Conservation (phyloP, 2,797 vertebrate genomes). For the Menidia menidia region DNA sequence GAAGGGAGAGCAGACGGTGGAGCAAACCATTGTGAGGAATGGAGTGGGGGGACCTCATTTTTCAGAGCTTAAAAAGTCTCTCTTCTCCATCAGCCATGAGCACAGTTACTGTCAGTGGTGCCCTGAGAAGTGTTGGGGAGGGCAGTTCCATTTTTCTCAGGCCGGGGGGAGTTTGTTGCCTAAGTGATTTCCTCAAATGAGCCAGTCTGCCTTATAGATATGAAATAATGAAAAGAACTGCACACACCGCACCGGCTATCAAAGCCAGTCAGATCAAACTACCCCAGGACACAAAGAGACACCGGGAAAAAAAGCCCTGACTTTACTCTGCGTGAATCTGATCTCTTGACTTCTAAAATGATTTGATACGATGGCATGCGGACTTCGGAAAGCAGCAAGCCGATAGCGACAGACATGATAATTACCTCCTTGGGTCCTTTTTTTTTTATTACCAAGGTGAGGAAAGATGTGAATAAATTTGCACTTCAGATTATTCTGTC, state of each 20-base stretch:
- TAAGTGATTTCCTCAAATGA: neutral
- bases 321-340: conserved; percentile 26
- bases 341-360: conserved; percentile 33
- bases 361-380: conserved; percentile 25
- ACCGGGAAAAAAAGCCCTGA: conserved; percentile 15
- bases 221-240: neutral
- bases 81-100: neutral
- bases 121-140: neutral
- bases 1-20: neutral
- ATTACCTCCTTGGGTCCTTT: conserved; percentile 31
- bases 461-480: conserved; percentile 26
- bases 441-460: conserved; percentile 35
- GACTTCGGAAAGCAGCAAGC: conserved; percentile 26
- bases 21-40: neutral
- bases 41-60: neutral
- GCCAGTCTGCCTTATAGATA: neutral
- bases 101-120: neutral
- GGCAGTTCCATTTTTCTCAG: neutral
- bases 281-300: conserved; percentile 26
- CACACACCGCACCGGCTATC: conserved; percentile 8
- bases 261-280: conserved; percentile 35
- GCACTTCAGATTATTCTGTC: neutral
- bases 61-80: neutral
- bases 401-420: conserved; percentile 31
- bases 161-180: neutral